These are phyloP conservation scores for Campoletis sonorensis DNA, from an alignment of 1,140 invertebrate genomes.

Conservation along the genomic window DNA sequence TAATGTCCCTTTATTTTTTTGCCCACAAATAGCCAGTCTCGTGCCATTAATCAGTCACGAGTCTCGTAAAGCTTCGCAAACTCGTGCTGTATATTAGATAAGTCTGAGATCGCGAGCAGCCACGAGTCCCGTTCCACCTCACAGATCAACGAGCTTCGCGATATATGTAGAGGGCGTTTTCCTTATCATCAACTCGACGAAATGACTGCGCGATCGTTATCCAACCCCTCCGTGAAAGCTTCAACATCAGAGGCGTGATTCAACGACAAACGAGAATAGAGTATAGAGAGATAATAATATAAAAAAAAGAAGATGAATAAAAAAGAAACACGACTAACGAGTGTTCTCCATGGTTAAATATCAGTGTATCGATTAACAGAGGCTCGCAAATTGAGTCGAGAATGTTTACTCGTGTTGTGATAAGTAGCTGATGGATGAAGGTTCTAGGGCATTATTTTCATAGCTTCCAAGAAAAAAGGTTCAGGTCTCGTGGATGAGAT, in stretches of 20 bases:
- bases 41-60: conserved; percentile 2
- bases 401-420: neutral
- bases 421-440: too few species aligned
- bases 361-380: neutral
- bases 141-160: conserved; percentile 12
- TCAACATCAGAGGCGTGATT: conserved; percentile 11
- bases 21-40: neutral
- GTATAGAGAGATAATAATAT: neutral
- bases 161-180: conserved; percentile 2
- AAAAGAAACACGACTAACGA: neutral
- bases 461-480: too few species aligned
- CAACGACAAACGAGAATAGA: neutral
- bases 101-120: conserved; percentile 4
- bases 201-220: conserved; percentile 19
- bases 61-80: conserved; percentile 9
- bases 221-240: neutral
- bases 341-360: too few species aligned
- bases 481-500: too few species aligned
- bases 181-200: conserved; percentile 13
- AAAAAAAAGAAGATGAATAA: neutral
- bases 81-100: conserved; percentile 19
- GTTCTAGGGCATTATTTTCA: too few species aligned
- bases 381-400: neutral
- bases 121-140: conserved; percentile 4
- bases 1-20: neutral